Evolutionary conservation across 2,113 vertebrate genomes (phyloP), one percentile per base, ranked within the genome.

Genomic region (Zosterops japonicus): DNA sequence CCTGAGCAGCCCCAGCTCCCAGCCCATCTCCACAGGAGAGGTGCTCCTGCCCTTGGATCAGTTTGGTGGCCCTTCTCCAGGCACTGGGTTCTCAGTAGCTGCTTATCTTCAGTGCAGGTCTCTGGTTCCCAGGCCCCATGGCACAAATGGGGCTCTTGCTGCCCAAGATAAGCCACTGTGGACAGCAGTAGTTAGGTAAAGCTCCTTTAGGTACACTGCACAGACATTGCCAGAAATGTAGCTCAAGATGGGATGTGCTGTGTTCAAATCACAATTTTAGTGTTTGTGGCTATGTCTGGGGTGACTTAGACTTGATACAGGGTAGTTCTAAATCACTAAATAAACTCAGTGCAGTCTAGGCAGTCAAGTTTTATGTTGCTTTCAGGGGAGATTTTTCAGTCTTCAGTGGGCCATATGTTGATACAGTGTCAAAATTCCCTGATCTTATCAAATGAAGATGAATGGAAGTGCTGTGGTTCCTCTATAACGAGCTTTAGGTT

Each of bases 71-170:
- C 27, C 39, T 31, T 53, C 39, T 53, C 6, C 33, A 36, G 17
- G 63, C 2, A 0, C 61, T 52, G 63, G 17, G 17, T 44, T 77
- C 53, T 36, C 53, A 19, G 53, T 3, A 44, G 25, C 36, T 59
- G 72, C 12, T 52, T 9, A 3, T 36, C 21, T 52, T 17, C 3
- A 60, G 36, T 33, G 53, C 46, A 53, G 63, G 6, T 39, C 39
- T 46, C 11, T 53, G 46, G 33, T 36, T 36, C 10, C 33, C 15
- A 14, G 27, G 14, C 33, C 63, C 22, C 0, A 0, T 8, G 46
- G 27, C 71, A 44, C 72, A 42, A 60, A 19, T 11, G 36, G 0
- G 8, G 46, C 72, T 53, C 46, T 28, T 46, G 39, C 22, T 33
- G 55, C 47, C 64, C 7, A 3, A 6, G 47, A 23, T 61, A 46